Evolutionary conservation across 2,113 vertebrate genomes (phyloP).

Genomic region (Alexandromys fortis): DNA sequence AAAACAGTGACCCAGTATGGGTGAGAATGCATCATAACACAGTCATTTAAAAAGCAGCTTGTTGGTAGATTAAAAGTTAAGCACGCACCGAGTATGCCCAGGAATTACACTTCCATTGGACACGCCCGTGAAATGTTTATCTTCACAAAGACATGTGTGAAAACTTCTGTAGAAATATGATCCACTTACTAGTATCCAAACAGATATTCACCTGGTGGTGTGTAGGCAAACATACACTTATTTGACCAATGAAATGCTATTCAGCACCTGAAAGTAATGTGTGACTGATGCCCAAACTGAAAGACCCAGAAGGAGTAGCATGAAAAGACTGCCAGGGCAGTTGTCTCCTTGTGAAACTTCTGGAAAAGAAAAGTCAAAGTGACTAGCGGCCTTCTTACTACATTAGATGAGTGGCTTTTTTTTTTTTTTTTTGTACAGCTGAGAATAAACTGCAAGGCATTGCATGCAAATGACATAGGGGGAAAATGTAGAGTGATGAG

Average conservation of each 20-base stretch:
- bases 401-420: neutral
- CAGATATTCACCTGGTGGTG: neutral
- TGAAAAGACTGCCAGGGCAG: neutral
- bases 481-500: neutral
- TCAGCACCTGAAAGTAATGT: neutral
- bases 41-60: neutral
- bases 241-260: neutral
- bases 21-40: neutral
- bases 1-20: neutral
- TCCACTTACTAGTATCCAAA: neutral
- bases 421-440: neutral
- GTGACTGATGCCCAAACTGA: neutral
- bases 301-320: neutral
- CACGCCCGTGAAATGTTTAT: neutral
- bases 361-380: neutral
- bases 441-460: neutral
- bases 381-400: neutral
- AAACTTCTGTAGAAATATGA: neutral
- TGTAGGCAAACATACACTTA: neutral
- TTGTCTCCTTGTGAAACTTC: neutral
- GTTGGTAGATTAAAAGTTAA: slow-evolving; percentile 8
- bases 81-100: neutral
- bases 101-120: neutral
- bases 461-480: neutral
- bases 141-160: neutral